A percentile compares a stretch with the other conserved stretches of the same genome.
Evolutionary conservation across 1,140 invertebrate genomes (phyloP).

Genomic region (Calliopsis andreniformis): DNA sequence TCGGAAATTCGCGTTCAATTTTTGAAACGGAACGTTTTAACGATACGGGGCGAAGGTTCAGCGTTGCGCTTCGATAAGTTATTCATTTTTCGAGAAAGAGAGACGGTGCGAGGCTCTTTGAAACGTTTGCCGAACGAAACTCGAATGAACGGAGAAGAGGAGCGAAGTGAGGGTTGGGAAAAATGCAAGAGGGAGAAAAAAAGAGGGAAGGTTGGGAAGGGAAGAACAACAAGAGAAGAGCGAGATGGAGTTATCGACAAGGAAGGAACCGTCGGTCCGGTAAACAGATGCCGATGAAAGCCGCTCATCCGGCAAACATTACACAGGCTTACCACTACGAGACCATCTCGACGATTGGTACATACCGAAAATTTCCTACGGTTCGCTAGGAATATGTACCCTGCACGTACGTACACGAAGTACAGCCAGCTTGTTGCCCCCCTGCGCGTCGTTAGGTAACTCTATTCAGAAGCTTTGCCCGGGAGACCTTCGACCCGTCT

Average conservation of each 20-base stretch:
- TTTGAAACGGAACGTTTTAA: constrained; percentile 34
- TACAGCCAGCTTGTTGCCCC: constrained; percentile 40
- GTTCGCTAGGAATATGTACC: constrained; percentile 52
- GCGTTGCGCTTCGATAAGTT: constrained; percentile 26
- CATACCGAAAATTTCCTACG: constrained; percentile 67
- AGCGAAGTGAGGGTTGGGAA: constrained; percentile 6
- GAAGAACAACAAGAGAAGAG: constrained; percentile 9
- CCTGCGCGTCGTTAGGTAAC: constrained; percentile 57
- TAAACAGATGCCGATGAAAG: constrained; percentile 73
- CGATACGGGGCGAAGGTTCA: constrained; percentile 8
- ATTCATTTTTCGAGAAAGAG: background rate
- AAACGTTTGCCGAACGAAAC: constrained; percentile 19
- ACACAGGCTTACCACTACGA: constrained; percentile 69
- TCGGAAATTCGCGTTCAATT: constrained; percentile 5
- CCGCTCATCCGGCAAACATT: constrained; percentile 74
- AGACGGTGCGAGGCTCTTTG: background rate
- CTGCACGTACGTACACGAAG: constrained; percentile 49
- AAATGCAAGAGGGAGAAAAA: background rate
- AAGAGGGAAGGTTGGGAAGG: background rate
- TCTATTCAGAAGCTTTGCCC: constrained; percentile 67
- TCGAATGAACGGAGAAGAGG: constrained; percentile 2
- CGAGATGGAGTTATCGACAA: constrained; percentile 55
- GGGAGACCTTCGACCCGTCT: constrained; percentile 63
- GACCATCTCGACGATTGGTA: constrained; percentile 56
- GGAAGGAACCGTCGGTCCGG: constrained; percentile 63